Evolutionary conservation across 1,140 invertebrate species (phyloP).

Genomic region (Calliphora vicina): DNA sequence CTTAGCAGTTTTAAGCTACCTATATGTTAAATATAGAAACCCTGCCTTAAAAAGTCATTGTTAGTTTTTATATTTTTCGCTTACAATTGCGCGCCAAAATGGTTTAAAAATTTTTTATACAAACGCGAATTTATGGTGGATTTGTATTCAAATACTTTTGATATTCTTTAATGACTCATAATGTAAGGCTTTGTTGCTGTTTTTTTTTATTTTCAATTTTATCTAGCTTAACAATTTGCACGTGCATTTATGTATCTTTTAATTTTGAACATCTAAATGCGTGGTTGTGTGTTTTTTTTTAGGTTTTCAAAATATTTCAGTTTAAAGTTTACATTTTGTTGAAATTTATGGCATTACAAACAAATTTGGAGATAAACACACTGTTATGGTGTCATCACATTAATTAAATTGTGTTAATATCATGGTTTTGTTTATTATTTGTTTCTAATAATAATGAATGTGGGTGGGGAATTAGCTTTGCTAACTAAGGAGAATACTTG

Average conservation of each 20-base stretch:
- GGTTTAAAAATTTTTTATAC: neutral
- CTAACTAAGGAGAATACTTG: neutral
- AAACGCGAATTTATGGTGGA: neutral
- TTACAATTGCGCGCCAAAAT: conserved; percentile 18
- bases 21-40: too few relatives aligned
- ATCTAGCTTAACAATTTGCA: neutral
- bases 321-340: neutral
- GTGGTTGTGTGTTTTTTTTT: neutral
- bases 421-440: neutral
- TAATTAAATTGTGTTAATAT: neutral
- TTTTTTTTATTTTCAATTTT: neutral
- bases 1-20: too few relatives aligned
- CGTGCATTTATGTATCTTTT: neutral
- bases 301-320: neutral
- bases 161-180: neutral
- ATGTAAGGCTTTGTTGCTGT: neutral
- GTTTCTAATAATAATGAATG: neutral
- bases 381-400: conserved; percentile 2
- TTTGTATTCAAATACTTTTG: neutral
- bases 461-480: neutral
- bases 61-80: conserved; percentile 6
- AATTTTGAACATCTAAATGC: neutral
- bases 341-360: neutral
- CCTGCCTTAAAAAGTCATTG: conserved; percentile 24
- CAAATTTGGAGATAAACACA: neutral